Evolutionary conservation across 2,888 invertebrate genomes (phyloP).

Genomic region (Camponotus fellah): DNA sequence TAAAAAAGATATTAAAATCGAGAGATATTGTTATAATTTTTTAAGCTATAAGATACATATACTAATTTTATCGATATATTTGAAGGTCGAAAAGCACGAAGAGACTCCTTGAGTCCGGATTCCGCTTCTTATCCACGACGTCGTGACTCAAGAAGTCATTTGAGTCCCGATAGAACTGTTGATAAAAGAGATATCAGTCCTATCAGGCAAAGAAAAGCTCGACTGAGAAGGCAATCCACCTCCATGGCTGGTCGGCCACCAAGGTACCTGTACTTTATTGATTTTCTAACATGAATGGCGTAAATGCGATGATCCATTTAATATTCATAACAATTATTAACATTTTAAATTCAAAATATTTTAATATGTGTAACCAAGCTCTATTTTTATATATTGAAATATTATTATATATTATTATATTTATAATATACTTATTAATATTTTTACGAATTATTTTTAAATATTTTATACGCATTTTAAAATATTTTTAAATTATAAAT

Average conservation of each 20-base stretch:
- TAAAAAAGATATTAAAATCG: background rate
- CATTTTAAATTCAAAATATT: background rate
- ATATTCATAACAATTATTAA: background rate
- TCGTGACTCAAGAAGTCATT: constrained; percentile 92
- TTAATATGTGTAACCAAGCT: background rate
- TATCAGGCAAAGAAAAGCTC: constrained; percentile 90
- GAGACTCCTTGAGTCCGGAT: constrained; percentile 96
- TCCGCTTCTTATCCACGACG: constrained; percentile 91
- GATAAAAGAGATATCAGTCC: constrained; percentile 93
- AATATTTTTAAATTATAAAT: background rate
- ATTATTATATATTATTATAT: background rate
- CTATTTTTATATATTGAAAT: background rate
- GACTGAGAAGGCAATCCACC: constrained; percentile 92
- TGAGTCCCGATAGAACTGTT: constrained; percentile 92
- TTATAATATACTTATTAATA: background rate
- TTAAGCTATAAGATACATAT: background rate
- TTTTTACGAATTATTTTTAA: background rate
- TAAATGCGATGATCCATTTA: background rate
- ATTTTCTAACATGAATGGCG: constrained; percentile 40
- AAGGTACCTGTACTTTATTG: constrained; percentile 77
- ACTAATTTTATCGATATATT: constrained; percentile 26
- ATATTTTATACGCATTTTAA: background rate
- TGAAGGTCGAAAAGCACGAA: constrained; percentile 90
- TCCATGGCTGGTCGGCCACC: constrained; percentile 90
- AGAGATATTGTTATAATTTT: background rate